Evolutionary conservation across 2,888 invertebrate genomes (phyloP), one percentile per base, ranked within the genome.

Genomic region (Blera fallax): DNA sequence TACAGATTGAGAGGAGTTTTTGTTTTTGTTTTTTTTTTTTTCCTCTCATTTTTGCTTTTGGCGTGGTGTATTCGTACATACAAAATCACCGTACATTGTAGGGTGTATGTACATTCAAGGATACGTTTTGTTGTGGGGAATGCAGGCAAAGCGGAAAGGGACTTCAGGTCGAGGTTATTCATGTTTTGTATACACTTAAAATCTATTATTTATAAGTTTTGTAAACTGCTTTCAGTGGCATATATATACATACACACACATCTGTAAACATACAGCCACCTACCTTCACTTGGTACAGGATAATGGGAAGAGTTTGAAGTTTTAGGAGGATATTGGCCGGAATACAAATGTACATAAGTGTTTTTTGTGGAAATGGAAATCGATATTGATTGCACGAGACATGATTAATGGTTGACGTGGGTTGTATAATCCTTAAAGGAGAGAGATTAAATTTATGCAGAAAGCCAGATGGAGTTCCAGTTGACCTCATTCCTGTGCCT

Each of bases 131-230:
- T 45, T 65, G 65, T 65, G 69, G 14, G 18, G 54, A 34, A 37
- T 67, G 74, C 27, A 56, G 64, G 79, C 73, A 45, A 84, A 84
- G 48, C 65, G 70, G 32, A 56, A 64, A 85, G 74, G 76, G 76
- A 76, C 84, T 85, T 80, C 80, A 76, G 80, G 84, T 85, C 84
- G 84, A 85, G 84, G 84, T 73, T 85, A 80, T 70, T 40, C 69
- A 45, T 69, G 48, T 76, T 58, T 69, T 65, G 69, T 80, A 27
- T 24, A 60, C 74, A 76, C 52, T 74, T 40, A 18, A 29, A 65
- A 80, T 85, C 74, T 80, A 85, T 80, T 85, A 80, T 85, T 85
- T 80, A 85, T 76, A 70, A 85, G 70, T 80, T 84, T 70, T 85
- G 52, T 58, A 76, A 84, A 80, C 80, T 70, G 70, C 37, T 64